phyloP scores from a whole-genome alignment of 2,888 invertebrate genomes.

The Liodrosophila aerea region DNA sequence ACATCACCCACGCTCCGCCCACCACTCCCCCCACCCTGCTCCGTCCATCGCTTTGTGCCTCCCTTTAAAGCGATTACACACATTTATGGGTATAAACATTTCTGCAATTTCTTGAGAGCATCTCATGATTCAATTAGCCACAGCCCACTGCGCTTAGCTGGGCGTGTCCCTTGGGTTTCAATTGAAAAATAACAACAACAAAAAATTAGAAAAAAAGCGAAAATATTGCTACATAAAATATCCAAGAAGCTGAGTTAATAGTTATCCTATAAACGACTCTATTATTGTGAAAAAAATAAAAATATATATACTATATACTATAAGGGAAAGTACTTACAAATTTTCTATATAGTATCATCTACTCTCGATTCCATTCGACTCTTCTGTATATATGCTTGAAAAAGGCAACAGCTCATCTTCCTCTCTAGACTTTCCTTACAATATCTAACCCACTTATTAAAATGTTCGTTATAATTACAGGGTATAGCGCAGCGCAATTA shows the following conservation, averaged over 20 bases:
- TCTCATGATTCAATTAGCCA: constrained; percentile 71
- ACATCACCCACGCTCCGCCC: not conserved
- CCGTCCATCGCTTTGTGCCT: too few relatives aligned
- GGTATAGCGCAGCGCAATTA: constrained; percentile 18
- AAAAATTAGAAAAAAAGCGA: not conserved
- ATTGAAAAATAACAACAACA: constrained; percentile 15
- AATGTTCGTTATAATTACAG: not conserved
- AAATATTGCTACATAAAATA: not conserved
- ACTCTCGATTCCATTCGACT: too few relatives aligned
- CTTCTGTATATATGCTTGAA: too few relatives aligned
- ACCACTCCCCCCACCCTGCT: not conserved
- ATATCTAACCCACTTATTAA: too few relatives aligned
- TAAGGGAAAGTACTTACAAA: too few relatives aligned
- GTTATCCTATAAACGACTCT: constrained; percentile 5
- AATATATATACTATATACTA: too few relatives aligned
- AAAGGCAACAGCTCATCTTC: too few relatives aligned
- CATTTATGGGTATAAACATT: constrained; percentile 59
- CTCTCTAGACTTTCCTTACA: too few relatives aligned
- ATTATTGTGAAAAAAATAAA: too few relatives aligned
- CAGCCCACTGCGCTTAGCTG: constrained; percentile 56
- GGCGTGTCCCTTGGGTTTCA: constrained; percentile 35
- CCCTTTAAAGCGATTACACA: constrained; percentile 62
- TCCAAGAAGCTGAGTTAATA: not conserved
- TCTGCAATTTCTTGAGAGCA: constrained; percentile 49
- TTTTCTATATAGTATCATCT: too few relatives aligned